Base-by-base conservation (phyloP, 2,888 invertebrate species). In the Drosophila silvestris region DNA sequence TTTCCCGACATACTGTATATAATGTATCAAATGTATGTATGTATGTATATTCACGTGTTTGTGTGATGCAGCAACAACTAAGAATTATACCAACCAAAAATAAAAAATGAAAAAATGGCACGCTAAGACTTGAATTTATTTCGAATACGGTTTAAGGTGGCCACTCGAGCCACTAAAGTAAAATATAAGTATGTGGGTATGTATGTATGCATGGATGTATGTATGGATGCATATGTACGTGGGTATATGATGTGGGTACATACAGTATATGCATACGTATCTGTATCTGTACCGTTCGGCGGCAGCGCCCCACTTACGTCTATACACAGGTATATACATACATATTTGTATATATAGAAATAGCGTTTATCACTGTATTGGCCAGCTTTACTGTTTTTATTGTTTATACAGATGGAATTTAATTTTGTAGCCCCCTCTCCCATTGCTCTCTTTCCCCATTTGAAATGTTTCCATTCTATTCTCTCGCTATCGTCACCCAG, bases 401-500 rank as follows among this genome's bases (percentile, higher is more conserved):
- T 70, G 59, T 62, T 70, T 52, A 51, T 44, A 79, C 75, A 77
- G 74, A 74, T 77, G 79, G 75, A 69, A 79, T 69, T 74, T 79
- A n/a, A 79, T 74, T 64, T 59, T 61, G 56, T 35, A 32, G 52
- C 33, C 44, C 32, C 41, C 35, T n/a, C 12, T 16, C 56, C 10
- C 52, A 44, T 44, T 14, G 2, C 44, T 30, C 47, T 33, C 22
- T 14, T 9, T 33, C n/a, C 19, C 53, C 16, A 22, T 54, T 47
- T 26, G 16, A 9, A 47, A 16, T 26, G 6, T 37, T 26, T 28
- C 26, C 30, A 14, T 65, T 70, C 44, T 68, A 68, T 66, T 78
- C 76, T 61, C 63, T 66, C 44, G 60, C 52, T 75, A 66, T 39
- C 77, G 74, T 80, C 81, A 70, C 58, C 61, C 76, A 67, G 58